Base-by-base conservation (phyloP, 2,888 invertebrate genomes). In the Stegophylla sp. region DNA sequence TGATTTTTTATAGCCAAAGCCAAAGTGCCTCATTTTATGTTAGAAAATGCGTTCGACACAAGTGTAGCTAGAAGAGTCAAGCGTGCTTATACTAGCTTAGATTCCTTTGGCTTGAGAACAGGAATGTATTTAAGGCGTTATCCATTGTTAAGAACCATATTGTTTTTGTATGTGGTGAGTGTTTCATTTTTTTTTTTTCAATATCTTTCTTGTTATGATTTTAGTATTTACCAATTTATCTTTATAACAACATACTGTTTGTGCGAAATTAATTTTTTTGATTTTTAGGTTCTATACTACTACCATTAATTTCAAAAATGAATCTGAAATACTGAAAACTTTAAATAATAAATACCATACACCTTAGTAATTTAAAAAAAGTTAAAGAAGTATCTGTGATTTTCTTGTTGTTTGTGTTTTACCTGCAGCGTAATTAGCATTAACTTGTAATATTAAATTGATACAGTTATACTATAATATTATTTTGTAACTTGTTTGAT, bases 101-200 rank as follows among this genome's bases (percentile, higher is more conserved):
- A 94, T 87, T 90, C 91, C 28, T 89, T 95, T 76, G 94, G 95
- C 66, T 89, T 94, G 79, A 89, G 94, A 56, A 88, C 94, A 23
- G 95, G 94, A 15, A 89, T 93, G 23, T 93, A 95, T 86, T 88
- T 95, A 69, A 89, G 94, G 82, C 88, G 94, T 82, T 93, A 95
- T 87, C 96, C 96, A 0, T 87, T 94, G 66, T 92, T 94, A 82
- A 90, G 96, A 84, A 90, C 95, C 82, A 91, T 94, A 86, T 90
- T 95, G n/a, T 89, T 96, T 82, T 87, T 92, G 84, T 96, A 96
- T 86, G 93, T 96, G 90, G 94, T 91, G 85, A 88, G 88, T 85
- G 53, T 77, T 77, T 77, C 45, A 61, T 0, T 2, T 15, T 53
- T 23, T n/a, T n/a, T n/a, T n/a, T n/a, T n/a, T n/a, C 1, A 56